Evolutionary conservation across 2,888 invertebrate species (phyloP).

Genomic region (Fabriciana adippe): DNA sequence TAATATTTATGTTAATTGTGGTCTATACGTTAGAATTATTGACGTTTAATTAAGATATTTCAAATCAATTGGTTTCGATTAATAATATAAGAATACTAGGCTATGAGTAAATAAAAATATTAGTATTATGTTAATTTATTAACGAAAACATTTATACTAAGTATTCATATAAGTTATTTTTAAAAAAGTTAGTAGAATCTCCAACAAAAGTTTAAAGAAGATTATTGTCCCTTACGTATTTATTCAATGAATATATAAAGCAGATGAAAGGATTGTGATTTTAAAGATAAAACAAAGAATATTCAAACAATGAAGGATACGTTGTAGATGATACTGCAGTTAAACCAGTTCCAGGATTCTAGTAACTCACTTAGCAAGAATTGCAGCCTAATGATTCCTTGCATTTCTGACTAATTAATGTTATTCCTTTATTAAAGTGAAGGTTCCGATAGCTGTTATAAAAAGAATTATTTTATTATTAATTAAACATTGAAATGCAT

Average conservation of each 20-base stretch:
- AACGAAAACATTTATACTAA: too few relatives aligned
- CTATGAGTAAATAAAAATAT: too few relatives aligned
- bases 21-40: not conserved
- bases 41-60: not conserved
- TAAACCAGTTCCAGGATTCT: constrained; percentile 21
- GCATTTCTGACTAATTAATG: constrained; percentile 26
- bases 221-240: too few relatives aligned
- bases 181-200: too few relatives aligned
- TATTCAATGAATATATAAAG: too few relatives aligned
- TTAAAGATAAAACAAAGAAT: constrained; percentile 2
- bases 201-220: too few relatives aligned
- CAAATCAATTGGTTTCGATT: too few relatives aligned
- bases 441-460: constrained; percentile 6
- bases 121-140: too few relatives aligned
- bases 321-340: constrained; percentile 19
- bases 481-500: too few relatives aligned
- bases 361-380: constrained; percentile 24
- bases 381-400: constrained; percentile 24
- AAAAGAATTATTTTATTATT: not conserved
- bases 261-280: not conserved
- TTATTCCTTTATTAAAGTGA: constrained; percentile 12
- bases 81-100: too few relatives aligned
- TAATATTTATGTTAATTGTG: constrained; percentile 7
- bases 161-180: too few relatives aligned
- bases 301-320: constrained; percentile 15